Percentiles rank a stretch among this genome's conserved stretches.
These are phyloP conservation scores for Calonectris borealis DNA, from an alignment of 2,113 vertebrate genomes.

Conservation along the genomic window DNA sequence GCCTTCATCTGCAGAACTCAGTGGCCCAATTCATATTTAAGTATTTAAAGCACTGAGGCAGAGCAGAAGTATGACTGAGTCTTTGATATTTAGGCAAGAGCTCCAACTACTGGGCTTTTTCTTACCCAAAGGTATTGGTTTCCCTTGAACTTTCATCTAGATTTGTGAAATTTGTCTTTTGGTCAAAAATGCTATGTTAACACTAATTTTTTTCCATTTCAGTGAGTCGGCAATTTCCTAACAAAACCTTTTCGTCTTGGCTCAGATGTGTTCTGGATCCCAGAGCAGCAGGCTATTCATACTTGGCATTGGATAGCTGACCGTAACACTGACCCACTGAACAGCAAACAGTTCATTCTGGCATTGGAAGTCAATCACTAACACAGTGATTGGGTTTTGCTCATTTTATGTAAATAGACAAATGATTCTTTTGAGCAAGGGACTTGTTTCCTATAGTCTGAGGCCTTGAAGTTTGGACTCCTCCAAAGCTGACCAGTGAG, in stretches of 20 bases:
- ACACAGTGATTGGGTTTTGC: not conserved
- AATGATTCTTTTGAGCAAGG: not conserved
- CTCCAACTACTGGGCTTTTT: not conserved
- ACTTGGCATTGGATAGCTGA: not conserved
- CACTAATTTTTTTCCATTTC: not conserved
- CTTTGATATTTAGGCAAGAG: not conserved
- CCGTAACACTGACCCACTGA: not conserved
- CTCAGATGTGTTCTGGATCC: not conserved
- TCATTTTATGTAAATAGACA: not conserved
- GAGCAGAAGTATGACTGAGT: not conserved
- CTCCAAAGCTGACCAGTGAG: not conserved
- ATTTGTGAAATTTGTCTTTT: not conserved
- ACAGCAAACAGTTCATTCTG: not conserved
- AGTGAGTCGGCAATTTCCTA: not conserved
- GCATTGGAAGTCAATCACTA: not conserved
- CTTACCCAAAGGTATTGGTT: not conserved
- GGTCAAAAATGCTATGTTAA: not conserved
- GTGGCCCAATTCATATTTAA: not conserved
- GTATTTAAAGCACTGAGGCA: not conserved
- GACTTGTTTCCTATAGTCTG: fast-evolving
- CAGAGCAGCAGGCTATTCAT: not conserved
- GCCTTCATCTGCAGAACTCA: not conserved
- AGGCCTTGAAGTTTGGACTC: not conserved
- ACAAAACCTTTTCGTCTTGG: not conserved
- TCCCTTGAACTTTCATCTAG: not conserved